Percentiles rank a stretch among this genome's conserved stretches.
Evolutionary conservation across 2,888 invertebrate species (phyloP).

Genomic region (Cantharis flavilabris): DNA sequence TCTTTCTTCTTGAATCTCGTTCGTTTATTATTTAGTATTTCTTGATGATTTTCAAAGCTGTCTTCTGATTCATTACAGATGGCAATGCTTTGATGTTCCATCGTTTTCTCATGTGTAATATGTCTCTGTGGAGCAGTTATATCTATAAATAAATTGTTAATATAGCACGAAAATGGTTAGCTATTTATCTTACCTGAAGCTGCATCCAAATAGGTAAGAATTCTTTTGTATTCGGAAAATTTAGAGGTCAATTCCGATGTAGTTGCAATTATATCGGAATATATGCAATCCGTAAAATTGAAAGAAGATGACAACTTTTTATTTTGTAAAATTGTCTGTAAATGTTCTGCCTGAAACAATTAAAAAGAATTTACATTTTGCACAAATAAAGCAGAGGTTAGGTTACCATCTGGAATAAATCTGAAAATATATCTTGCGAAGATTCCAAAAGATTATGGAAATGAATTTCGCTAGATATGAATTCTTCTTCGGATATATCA

Average conservation of each 20-base stretch:
- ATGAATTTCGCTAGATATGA: slow-evolving; percentile 34
- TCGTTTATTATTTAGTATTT: slow-evolving; percentile 39
- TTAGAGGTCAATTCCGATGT: slow-evolving; percentile 44
- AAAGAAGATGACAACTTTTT: slow-evolving; percentile 4
- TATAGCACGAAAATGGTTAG: not conserved
- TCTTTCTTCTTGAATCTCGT: slow-evolving; percentile 47
- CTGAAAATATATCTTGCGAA: slow-evolving; percentile 53
- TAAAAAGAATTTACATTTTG: not conserved
- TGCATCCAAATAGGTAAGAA: slow-evolving; percentile 53
- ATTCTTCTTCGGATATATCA: slow-evolving; percentile 42
- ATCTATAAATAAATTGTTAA: not conserved
- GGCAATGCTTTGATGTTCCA: not conserved
- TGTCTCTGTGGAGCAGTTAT: slow-evolving; percentile 34
- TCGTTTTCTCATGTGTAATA: not conserved
- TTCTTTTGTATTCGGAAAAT: slow-evolving; percentile 53
- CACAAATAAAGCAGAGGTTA: not conserved
- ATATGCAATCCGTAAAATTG: slow-evolving; percentile 12
- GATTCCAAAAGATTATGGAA: slow-evolving; percentile 47
- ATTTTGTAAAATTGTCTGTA: slow-evolving; percentile 33
- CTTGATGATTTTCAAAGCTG: not conserved
- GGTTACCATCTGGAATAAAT: slow-evolving; percentile 51
- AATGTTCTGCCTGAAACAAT: slow-evolving; percentile 41
- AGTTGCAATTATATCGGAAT: slow-evolving; percentile 29
- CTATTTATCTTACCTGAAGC: slow-evolving; percentile 46
- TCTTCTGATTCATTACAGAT: not conserved